Base-by-base conservation (phyloP, 2,113 vertebrate genomes). In the Montifringilla adamsi region DNA sequence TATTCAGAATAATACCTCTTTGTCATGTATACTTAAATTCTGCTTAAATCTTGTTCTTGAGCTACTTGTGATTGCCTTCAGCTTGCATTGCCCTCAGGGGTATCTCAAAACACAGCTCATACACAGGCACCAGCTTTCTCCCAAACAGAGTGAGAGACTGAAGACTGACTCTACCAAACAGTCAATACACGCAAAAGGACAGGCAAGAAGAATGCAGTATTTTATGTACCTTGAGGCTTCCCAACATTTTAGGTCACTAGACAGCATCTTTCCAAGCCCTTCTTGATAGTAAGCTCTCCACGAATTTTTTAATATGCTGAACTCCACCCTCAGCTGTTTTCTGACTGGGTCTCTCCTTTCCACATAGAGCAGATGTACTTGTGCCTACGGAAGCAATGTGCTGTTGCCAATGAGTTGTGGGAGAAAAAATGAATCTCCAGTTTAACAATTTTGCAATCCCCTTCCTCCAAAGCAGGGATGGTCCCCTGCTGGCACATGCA, bases 401-500 rank as follows among this genome's bases (percentile, higher is more conserved):
- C 23, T 79, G 30, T 50, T 72, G 56, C 44, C 4, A 15, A 4
- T 0, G 1, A 43, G 16, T 50, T 79, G 30, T 15, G 14, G 47
- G 16, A 82, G 39, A 39, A 72, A 55, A 37, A 46, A 15, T 9
- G 0, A 50, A 52, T 43, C 27, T 69, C 39, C 70, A 70, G 7
- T 8, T 80, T 74, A 70, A 35, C 2, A 28, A 0, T 24, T 89
- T 84, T 59, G 21, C 56, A 75, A 35, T 46, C 13, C 4, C 4
- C 6, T 46, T 78, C 19, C 47, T 52, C 50, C 47, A 60, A 56
- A 63, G 35, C 23, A 28, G 27, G 3, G 6, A 15, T 35, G 3
- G 8, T 31, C 33, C 18, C 10, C 18, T 63, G 41, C 17, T 5
- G 7, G 8, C 52, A 22, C 0, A 0, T 20, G 30, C 35, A 75